phyloP scores from a whole-genome alignment of 2,113 vertebrate genomes.

The Leptobrachium ailaonicum region DNA sequence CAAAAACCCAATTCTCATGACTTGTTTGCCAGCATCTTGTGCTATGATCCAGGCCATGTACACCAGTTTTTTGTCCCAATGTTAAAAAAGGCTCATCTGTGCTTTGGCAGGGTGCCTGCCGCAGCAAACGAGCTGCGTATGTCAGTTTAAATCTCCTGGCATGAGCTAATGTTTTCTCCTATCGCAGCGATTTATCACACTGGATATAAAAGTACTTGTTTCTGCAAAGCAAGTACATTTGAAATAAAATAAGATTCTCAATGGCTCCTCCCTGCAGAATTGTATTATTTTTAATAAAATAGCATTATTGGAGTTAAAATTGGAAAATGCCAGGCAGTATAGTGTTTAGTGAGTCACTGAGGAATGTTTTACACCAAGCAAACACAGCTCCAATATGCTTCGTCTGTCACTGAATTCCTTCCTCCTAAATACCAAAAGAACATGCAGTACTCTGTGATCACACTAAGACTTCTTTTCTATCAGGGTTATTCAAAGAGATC shows the following conservation, averaged over 20 bases:
- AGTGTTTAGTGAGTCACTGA: too few relatives aligned
- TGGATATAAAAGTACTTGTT: constrained; percentile 52
- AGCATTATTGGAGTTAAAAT: too few relatives aligned
- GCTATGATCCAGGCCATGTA: constrained; percentile 48
- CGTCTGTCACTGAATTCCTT: too few relatives aligned
- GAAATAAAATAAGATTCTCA: constrained; percentile 41
- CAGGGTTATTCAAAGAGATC: too few relatives aligned
- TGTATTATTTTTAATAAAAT: not conserved
- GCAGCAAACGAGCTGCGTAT: constrained; percentile 54
- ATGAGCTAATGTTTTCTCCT: constrained; percentile 55
- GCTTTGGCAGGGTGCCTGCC: constrained; percentile 50
- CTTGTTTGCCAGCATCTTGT: constrained; percentile 49
- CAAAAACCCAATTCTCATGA: constrained; percentile 55
- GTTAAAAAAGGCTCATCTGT: constrained; percentile 54
- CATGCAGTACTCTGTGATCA: too few relatives aligned
- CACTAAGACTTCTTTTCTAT: too few relatives aligned
- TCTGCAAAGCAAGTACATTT: constrained; percentile 54
- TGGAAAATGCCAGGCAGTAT: too few relatives aligned
- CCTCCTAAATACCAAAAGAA: too few relatives aligned
- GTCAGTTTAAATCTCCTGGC: constrained; percentile 56
- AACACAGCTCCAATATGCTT: too few relatives aligned
- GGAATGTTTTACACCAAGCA: too few relatives aligned
- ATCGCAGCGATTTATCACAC: constrained; percentile 47
- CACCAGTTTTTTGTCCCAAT: constrained; percentile 52
- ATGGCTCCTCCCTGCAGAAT: not conserved